Percentiles rank a stretch among this genome's conserved stretches.
Conservation (phyloP, 2,797 vertebrate genomes). For the Lagocephalus sceleratus region DNA sequence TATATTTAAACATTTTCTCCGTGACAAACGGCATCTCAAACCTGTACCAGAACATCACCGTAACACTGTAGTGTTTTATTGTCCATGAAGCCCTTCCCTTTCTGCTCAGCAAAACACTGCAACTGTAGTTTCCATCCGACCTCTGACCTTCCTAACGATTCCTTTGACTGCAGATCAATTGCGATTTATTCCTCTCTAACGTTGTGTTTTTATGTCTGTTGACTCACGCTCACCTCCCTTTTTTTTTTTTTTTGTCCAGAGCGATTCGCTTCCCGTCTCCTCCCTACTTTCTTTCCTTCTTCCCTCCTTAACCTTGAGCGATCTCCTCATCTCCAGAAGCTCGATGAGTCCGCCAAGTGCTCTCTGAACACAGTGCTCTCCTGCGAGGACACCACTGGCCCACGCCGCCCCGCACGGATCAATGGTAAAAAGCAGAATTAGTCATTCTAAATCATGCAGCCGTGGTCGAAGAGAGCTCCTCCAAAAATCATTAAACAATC, state of each 20-base stretch:
- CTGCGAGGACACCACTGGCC: slow-evolving; percentile 70
- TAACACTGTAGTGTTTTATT: background rate
- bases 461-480: slow-evolving; percentile 93
- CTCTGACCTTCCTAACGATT: slow-evolving; percentile 18
- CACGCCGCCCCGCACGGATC: slow-evolving; percentile 68
- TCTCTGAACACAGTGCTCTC: slow-evolving; percentile 40
- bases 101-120: slow-evolving; percentile 2
- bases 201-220: background rate
- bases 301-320: slow-evolving; percentile 37
- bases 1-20: background rate
- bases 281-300: background rate
- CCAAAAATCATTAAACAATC: slow-evolving; percentile 99
- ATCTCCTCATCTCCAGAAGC: slow-evolving; percentile 16
- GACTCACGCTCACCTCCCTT: background rate
- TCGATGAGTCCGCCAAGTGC: background rate
- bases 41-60: too few species aligned
- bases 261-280: background rate
- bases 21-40: background rate
- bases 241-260: background rate
- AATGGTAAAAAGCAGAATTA: slow-evolving; percentile 98
- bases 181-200: slow-evolving; percentile 6
- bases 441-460: slow-evolving; percentile 98
- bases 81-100: background rate
- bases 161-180: background rate
- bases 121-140: background rate